These are phyloP conservation scores for Criorhina ranunculi DNA, from an alignment of 2,888 invertebrate species.

Conservation along the genomic window DNA sequence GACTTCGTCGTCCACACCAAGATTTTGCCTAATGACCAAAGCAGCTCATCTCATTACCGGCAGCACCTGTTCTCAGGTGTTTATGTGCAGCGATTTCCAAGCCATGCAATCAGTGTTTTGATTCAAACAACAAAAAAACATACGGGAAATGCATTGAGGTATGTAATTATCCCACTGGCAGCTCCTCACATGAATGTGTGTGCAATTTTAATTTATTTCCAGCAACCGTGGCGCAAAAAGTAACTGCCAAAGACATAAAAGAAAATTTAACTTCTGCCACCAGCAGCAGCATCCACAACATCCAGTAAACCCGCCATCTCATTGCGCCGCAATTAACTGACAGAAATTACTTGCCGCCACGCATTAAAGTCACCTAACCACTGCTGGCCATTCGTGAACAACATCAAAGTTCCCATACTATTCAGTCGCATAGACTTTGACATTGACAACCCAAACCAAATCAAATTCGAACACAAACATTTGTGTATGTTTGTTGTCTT, in stretches of 20 bases:
- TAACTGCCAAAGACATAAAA: constrained; percentile 49
- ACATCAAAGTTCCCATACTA: constrained; percentile 44
- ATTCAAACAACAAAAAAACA: constrained; percentile 54
- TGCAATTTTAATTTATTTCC: constrained; percentile 75
- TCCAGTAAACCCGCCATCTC: constrained; percentile 59
- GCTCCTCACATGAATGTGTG: constrained; percentile 55
- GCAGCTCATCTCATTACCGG: constrained; percentile 74
- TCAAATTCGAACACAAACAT: constrained; percentile 42
- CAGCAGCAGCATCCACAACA: not conserved
- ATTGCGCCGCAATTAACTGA: constrained; percentile 68
- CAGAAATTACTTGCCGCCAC: constrained; percentile 51
- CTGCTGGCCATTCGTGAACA: not conserved
- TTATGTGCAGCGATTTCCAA: constrained; percentile 74
- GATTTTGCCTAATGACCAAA: constrained; percentile 65
- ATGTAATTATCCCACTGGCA: constrained; percentile 67
- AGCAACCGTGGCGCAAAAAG: constrained; percentile 41
- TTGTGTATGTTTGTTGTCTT: constrained; percentile 31
- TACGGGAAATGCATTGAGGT: constrained; percentile 72
- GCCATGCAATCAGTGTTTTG: constrained; percentile 65
- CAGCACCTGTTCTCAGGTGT: constrained; percentile 75
- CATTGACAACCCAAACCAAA: constrained; percentile 50
- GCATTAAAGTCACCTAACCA: constrained; percentile 45
- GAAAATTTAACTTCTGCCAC: constrained; percentile 59
- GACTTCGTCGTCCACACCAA: constrained; percentile 7
- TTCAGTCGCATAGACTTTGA: not conserved